phyloP scores from a whole-genome alignment of 2,797 vertebrate species.

The Spea hammondii region DNA sequence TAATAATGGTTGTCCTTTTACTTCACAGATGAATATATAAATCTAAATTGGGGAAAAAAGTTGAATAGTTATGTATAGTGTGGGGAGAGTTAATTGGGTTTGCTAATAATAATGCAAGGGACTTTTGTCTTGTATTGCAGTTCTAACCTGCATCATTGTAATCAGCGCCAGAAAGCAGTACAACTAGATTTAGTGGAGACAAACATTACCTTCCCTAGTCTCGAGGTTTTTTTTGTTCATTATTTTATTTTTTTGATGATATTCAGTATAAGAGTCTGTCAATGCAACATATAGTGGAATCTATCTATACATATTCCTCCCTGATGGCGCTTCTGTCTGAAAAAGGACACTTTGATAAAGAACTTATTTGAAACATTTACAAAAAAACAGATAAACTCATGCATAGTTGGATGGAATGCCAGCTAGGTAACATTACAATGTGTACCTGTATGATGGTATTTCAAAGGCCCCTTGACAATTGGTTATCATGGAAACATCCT shows the following conservation, averaged over 20 bases:
- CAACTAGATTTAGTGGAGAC: not conserved
- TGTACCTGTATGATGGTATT: slow-evolving; percentile 44
- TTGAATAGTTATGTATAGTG: too few species aligned
- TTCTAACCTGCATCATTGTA: not conserved
- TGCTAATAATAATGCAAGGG: not conserved
- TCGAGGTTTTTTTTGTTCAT: not conserved
- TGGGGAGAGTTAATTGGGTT: too few species aligned
- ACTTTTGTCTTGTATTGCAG: not conserved
- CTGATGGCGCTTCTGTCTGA: slow-evolving; percentile 31
- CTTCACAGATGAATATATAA: not conserved
- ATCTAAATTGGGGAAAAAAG: too few species aligned
- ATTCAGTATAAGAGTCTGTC: slow-evolving; percentile 1
- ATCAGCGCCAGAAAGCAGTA: not conserved
- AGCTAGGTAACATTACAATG: slow-evolving; percentile 33
- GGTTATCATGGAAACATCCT: slow-evolving; percentile 50
- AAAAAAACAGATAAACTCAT: slow-evolving; percentile 45
- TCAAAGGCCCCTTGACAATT: slow-evolving; percentile 43
- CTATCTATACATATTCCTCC: slow-evolving; percentile 22
- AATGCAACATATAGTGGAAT: slow-evolving; percentile 12
- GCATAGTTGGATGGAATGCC: slow-evolving; percentile 45
- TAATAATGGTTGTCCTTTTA: not conserved
- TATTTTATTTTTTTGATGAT: slow-evolving; percentile 3
- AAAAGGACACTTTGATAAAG: slow-evolving; percentile 32
- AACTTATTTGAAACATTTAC: slow-evolving; percentile 38
- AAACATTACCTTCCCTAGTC: not conserved